These are phyloP conservation scores for Conomelus anceps DNA, from an alignment of 2,888 invertebrate species.

Conservation along the genomic window DNA sequence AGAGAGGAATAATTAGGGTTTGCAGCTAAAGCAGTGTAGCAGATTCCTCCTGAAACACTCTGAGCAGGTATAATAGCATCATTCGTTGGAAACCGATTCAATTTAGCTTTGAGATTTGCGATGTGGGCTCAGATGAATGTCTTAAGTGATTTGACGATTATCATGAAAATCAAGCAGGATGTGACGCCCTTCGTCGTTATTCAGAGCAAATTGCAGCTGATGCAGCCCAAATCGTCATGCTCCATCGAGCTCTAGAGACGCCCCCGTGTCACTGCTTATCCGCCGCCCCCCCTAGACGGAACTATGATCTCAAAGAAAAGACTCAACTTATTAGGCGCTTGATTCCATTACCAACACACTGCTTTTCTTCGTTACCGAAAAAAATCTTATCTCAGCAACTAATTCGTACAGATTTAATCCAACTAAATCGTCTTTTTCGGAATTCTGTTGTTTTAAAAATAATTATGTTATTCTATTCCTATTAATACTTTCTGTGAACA, in stretches of 20 bases:
- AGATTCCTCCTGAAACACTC: no score
- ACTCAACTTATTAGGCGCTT: not conserved
- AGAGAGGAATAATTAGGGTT: no score
- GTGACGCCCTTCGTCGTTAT: not conserved
- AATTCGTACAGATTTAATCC: not conserved
- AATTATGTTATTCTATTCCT: no score
- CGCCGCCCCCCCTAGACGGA: no score
- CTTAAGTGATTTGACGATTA: not conserved
- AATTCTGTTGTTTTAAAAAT: no score
- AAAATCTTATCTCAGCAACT: not conserved
- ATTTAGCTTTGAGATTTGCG: not conserved
- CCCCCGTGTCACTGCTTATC: no score
- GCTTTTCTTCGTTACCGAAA: not conserved
- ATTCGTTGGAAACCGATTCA: not conserved
- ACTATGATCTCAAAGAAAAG: not conserved
- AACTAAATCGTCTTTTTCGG: no score
- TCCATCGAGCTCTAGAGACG: not conserved
- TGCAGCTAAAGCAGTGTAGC: no score
- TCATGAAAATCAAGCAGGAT: not conserved
- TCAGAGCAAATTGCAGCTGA: not conserved
- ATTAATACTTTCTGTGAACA: no score
- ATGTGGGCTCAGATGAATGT: not conserved
- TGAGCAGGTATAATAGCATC: no score
- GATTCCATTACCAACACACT: not conserved
- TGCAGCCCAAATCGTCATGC: not conserved